Percentiles rank a stretch among this genome's conserved stretches.
phyloP scores from a whole-genome alignment of 2,888 invertebrate genomes.

The Tuberolachnus salignus region DNA sequence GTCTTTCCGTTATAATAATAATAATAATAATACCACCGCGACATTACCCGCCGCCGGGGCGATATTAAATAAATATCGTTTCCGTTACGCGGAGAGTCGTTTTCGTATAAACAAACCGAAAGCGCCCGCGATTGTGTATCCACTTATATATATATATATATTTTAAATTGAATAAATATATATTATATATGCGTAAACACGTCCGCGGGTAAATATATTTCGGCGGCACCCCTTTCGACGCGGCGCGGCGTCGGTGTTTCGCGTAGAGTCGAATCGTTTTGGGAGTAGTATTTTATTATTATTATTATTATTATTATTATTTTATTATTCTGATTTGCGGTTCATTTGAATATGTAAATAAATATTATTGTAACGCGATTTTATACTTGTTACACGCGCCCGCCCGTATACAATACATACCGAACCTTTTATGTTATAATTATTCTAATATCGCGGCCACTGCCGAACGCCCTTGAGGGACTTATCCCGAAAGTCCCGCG shows the following conservation, averaged over 20 bases:
- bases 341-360: conserved; percentile 3
- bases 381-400: neutral
- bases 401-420: neutral
- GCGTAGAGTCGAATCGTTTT: neutral
- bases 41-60: neutral
- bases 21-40: conserved; percentile 1
- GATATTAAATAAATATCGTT: neutral
- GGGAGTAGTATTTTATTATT: neutral
- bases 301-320: too few relatives aligned
- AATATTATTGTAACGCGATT: neutral
- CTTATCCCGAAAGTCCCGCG: conserved; percentile 37
- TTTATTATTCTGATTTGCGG: neutral
- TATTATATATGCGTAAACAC: too few relatives aligned
- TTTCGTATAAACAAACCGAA: too few relatives aligned
- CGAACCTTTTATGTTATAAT: conserved; percentile 46
- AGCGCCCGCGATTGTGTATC: too few relatives aligned
- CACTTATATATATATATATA: too few relatives aligned
- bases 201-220: neutral
- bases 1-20: conserved; percentile 11
- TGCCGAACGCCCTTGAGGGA: conserved; percentile 43
- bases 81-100: too few relatives aligned
- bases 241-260: too few relatives aligned
- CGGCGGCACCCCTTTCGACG: neutral
- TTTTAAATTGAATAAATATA: too few relatives aligned
- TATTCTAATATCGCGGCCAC: conserved; percentile 35